These are phyloP conservation scores for Holothuria glaberrima DNA, from an alignment of 35 echinoderm and acorn worm species.

Conservation along the genomic window DNA sequence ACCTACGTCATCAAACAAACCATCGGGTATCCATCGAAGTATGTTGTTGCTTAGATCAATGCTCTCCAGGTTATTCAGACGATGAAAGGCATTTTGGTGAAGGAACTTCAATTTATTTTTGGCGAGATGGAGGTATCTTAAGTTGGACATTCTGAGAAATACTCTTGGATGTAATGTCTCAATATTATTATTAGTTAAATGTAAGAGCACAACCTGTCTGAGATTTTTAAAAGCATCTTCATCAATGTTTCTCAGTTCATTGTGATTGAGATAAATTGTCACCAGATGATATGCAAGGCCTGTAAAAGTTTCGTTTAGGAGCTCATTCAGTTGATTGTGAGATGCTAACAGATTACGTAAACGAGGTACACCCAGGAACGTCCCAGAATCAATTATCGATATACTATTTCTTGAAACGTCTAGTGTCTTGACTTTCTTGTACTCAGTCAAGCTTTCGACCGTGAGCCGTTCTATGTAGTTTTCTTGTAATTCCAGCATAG, in stretches of 20 bases:
- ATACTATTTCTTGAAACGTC: too few species aligned
- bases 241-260: neutral
- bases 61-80: neutral
- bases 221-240: neutral
- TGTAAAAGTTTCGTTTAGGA: neutral
- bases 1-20: conserved; percentile 7
- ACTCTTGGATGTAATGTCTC: too few species aligned
- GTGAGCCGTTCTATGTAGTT: neutral
- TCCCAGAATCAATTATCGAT: neutral
- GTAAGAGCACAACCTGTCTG: neutral
- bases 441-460: neutral
- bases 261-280: conserved; percentile 11
- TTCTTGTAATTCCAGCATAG: neutral
- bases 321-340: too few species aligned
- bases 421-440: neutral
- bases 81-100: neutral
- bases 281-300: neutral
- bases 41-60: neutral
- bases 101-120: neutral
- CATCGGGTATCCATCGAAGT: neutral
- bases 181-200: neutral
- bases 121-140: neutral
- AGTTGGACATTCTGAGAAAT: neutral
- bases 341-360: neutral
- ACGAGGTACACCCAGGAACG: neutral